Evolutionary conservation across 2,888 invertebrate genomes (phyloP), one percentile per base, ranked within the genome.

Genomic region (Andrena marginata): DNA sequence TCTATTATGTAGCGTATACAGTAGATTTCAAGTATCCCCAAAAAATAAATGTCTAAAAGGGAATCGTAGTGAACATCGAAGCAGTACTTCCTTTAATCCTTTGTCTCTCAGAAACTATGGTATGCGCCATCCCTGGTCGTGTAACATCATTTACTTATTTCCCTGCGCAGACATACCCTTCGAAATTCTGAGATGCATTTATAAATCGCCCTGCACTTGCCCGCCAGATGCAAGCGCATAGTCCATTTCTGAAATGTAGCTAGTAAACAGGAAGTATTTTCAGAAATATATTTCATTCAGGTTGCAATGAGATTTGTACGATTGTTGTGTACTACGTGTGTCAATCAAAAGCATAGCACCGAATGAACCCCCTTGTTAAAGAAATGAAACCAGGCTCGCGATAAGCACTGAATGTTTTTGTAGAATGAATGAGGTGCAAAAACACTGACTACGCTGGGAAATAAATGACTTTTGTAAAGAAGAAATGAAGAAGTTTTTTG

Each of bases 251-350:
- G 26, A 51, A 35, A 51, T 10, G 6, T 67, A 33, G 23, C 5
- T 49, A 56, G 1, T 35, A 35, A 49, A 26, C 20, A 26, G 33
- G 29, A 23, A 54, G 48, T 59, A n/a, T 74, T 60, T 74, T 35
- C 26, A 68, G 59, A 60, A 59, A 68, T 51, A 26, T 69, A 51
- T 59, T 48, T 67, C 74, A 59, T 67, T 74, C 67, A 33, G 31
- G 74, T 74, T 74, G 48, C n/a, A 59, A 23, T 2, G 7, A 6
- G n/a, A 49, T 49, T 71, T 33, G 5, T 49, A 62, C 10, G 49
- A 49, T 29, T 56, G n/a, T 54, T 54, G 29, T n/a, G 23, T 29
- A 64, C 1, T 26, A 20, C 0, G 13, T 33, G n/a, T 49, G 26
- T 13, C 10, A 54, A 63, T 10, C 20, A 5, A 64, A 64, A 72